Conservation (phyloP, 2,888 invertebrate genomes). For the Drosophila stalkeri region DNA sequence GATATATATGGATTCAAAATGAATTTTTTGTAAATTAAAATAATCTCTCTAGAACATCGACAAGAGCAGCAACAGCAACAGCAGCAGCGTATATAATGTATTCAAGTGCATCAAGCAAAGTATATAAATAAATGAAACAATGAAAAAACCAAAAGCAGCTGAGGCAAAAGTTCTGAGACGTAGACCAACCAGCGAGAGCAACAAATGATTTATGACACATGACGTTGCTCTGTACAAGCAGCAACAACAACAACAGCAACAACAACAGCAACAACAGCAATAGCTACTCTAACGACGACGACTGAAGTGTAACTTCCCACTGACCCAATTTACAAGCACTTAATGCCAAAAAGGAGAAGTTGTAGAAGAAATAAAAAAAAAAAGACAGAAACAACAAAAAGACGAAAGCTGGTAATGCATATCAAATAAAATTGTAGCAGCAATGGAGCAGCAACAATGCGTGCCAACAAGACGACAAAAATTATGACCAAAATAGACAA, state of each 20-base stretch:
- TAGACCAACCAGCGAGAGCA: conserved; percentile 33
- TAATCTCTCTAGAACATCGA: conserved; percentile 26
- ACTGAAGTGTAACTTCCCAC: conserved; percentile 83
- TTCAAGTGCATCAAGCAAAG: conserved; percentile 28
- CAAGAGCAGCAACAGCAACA: conserved; percentile 5
- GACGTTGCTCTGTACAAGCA: conserved; percentile 47
- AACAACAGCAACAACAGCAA: no score
- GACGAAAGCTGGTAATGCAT: conserved; percentile 80
- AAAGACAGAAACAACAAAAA: conserved; percentile 42
- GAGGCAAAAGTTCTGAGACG: conserved; percentile 66
- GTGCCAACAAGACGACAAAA: conserved; percentile 78
- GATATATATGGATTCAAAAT: neutral
- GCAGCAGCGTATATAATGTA: conserved; percentile 20
- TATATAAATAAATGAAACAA: conserved; percentile 43
- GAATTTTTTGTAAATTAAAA: neutral
- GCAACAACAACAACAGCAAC: conserved; percentile 24
- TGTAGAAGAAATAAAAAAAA: conserved; percentile 78
- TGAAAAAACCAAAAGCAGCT: conserved; percentile 46
- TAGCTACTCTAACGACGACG: conserved; percentile 38
- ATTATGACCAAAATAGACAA: conserved; percentile 82
- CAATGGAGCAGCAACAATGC: conserved; percentile 67
- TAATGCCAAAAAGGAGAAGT: conserved; percentile 81
- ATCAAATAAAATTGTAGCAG: conserved; percentile 79
- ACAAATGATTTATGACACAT: conserved; percentile 79
- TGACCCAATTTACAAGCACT: conserved; percentile 83